These are phyloP conservation scores for Champsocephalus esox DNA, from an alignment of 2,797 vertebrate species.

Conservation along the genomic window DNA sequence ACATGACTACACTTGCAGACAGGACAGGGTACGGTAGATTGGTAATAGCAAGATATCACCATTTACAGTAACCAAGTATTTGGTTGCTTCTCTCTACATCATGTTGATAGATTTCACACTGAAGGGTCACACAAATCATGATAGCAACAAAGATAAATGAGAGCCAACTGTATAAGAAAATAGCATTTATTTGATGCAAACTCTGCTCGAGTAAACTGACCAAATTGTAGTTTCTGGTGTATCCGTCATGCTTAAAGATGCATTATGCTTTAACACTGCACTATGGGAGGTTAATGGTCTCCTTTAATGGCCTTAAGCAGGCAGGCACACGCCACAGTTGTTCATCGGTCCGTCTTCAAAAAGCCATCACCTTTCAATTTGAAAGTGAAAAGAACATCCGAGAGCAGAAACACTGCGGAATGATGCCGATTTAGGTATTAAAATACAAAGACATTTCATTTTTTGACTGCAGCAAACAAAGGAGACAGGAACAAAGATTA, in stretches of 20 bases:
- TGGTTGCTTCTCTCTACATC: neutral
- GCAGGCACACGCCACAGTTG: neutral
- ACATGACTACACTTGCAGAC: neutral
- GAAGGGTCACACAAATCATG: neutral
- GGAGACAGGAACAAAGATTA: neutral
- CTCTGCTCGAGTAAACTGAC: conserved; percentile 33
- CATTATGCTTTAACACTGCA: conserved; percentile 30
- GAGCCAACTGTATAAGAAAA: conserved; percentile 61
- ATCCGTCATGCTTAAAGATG: conserved; percentile 38
- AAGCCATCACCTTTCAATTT: conserved; percentile 10
- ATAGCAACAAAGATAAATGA: neutral
- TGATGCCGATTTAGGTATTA: conserved; percentile 17
- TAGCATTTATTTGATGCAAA: conserved; percentile 75
- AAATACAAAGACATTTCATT: neutral
- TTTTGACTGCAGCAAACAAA: neutral
- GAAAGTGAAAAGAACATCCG: conserved; percentile 7
- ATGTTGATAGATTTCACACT: neutral
- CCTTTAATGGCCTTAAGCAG: conserved; percentile 11
- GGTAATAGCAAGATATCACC: neutral
- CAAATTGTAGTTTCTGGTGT: conserved; percentile 24
- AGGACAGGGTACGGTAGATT: neutral
- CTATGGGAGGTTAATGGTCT: neutral
- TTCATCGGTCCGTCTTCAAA: neutral
- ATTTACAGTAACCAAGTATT: no score
- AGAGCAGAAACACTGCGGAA: conserved; percentile 6